Base-by-base conservation (phyloP, 1,140 invertebrate species). In the Anadara kagoshimensis region DNA sequence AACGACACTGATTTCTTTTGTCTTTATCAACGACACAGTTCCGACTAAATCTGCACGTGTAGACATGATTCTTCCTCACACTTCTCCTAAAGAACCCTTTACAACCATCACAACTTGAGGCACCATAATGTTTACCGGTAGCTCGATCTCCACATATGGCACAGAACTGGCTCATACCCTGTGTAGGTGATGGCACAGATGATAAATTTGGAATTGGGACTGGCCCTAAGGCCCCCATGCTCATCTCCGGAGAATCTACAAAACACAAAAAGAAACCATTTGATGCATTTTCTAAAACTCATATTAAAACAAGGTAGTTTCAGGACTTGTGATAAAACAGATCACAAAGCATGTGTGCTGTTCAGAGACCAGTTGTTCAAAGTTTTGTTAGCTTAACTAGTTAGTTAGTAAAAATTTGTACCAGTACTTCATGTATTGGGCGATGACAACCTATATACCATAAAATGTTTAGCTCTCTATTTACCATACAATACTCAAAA, bases 1-100 rank as follows among this genome's bases (percentile, higher is more conserved):
- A 98, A 74, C 97, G 93, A 88, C 97, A 99, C 85, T 98, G 97
- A 88, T 99, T 99, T 78, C 98, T 92, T 90, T 99, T 98, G 89
- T 98, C 97, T 90, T 98, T 99, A 88, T 99, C 97, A 44, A 99
- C 96, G 0, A 97, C 93, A 86, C 98, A 99, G 87, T 94, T 95
- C 85, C 97, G 92, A 83, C 92, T 95, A 90, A 98, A 98, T 88
- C 97, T 94, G 92, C 98, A 99, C 0, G 95, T 95, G 88, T 99
- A 99, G 8, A 95, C 91, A 88, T 99, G 97, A 89, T 97, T 98
- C 87, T 99, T 99, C 43, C 98, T 91, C 0, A 99, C 89, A 69
- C 88, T 90, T 0, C 88, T 76, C 29, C 87, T 73, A 68, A 90
- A 90, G 83, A 90, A 90, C 4, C 88, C 88, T 90, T 90, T 90